Conservation (phyloP, 2,888 invertebrate genomes). For the Hipparchia sbordonii region DNA sequence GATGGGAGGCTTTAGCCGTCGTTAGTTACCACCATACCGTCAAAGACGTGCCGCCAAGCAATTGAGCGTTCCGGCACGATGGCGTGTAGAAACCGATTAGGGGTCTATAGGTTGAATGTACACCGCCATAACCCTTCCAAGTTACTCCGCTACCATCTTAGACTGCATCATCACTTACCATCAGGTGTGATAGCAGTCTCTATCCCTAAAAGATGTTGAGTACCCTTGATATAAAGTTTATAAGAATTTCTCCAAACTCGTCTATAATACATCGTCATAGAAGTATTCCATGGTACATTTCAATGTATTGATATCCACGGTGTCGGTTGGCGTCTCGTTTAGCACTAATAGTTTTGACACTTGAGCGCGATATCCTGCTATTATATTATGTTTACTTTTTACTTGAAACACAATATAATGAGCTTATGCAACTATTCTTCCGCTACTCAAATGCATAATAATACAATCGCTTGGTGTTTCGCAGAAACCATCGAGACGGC, state of each 20-base stretch:
- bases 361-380: conserved; percentile 76
- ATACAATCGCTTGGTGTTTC: conserved; percentile 5
- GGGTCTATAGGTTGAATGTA: too few species aligned
- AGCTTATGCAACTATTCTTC: conserved; percentile 44
- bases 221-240: conserved; percentile 9
- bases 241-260: conserved; percentile 7
- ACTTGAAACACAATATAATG: conserved; percentile 67
- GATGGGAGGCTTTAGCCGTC: too few species aligned
- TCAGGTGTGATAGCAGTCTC: too few species aligned
- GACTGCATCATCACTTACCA: too few species aligned
- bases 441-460: conserved; percentile 35
- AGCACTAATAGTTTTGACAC: conserved; percentile 74
- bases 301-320: conserved; percentile 38
- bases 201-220: neutral
- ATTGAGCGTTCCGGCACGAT: too few species aligned
- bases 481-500: conserved; percentile 1
- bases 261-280: conserved; percentile 25
- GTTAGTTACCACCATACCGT: too few species aligned
- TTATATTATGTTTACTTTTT: conserved; percentile 75
- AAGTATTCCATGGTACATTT: conserved; percentile 26
- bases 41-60: too few species aligned
- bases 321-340: conserved; percentile 52
- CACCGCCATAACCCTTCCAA: too few species aligned
- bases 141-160: too few species aligned
- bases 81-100: too few species aligned